Evolutionary conservation across 2,113 vertebrate species (phyloP), one percentile per base, ranked within the genome.

Genomic region (Scomber colias): DNA sequence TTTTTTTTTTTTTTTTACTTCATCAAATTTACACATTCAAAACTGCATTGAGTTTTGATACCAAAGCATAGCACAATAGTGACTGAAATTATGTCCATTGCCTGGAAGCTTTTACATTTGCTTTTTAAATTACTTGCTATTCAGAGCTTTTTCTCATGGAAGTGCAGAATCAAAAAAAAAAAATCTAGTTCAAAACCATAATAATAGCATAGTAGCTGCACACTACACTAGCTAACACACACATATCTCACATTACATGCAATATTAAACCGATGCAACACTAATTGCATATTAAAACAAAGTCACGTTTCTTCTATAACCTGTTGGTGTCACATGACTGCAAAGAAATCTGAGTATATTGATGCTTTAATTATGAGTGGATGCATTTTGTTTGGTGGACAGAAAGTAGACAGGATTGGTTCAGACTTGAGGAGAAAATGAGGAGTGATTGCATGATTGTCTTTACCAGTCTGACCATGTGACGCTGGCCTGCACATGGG

Each of bases 291-390:
- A 72, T 65, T 76, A 57, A 79, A 87, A 49, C 71, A 30, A 13
- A 0, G 9, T 14, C 27, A 0, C 21, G 24, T 49, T 61, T 17
- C 9, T 17, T n/a, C 0, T 5, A 8, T 51, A 16, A 40, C 62
- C 53, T 19, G 57, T 8, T 15, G 21, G 49, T 70, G 65, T 84
- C 74, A 67, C 45, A 17, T 19, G 62, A 13, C 75, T 44, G 35
- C 59, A 0, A 6, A 19, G 57, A 13, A 80, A 40, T 80, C 51
- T 27, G 53, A 55, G 40, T 21, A n/a, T 4, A 55, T 54, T 83
- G 69, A 55, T 68, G 73, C 68, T 88, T 84, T 56, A 66, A 70
- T 71, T 71, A 85, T 71, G 24, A 35, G 13, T 7, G 40, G 63
- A 62, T 67, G 72, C 46, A 17, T 73, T 71, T 50, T 55, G 66